Base-by-base conservation (phyloP, 2,113 vertebrate species). In the Bubo blakistoni region DNA sequence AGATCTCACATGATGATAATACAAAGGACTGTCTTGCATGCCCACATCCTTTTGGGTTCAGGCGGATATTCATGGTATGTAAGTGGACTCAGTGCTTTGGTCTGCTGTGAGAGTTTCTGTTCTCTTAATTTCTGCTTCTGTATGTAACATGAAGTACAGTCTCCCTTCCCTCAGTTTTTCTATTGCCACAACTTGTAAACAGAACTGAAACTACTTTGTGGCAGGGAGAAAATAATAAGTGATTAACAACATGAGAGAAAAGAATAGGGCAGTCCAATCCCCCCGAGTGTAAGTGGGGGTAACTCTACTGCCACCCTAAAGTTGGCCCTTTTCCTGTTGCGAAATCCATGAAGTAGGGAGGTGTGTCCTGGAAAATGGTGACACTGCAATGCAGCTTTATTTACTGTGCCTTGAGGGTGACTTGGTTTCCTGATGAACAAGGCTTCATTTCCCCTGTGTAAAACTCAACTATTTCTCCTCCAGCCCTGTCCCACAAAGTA, bases 201-300 rank as follows among this genome's bases (percentile, higher is more conserved):
- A 78, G 34, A 94, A 32, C 10, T 58, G 7, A 65, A 88, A n/a
- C 51, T 80, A 36, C 18, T 78, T 81, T 67, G 21, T 40, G 12
- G 15, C 14, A 40, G 21, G 15, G n/a, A 55, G 32, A 25, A 82
- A 62, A 73, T 36, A 81, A 62, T 9, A 27, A 38, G 18, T 42
- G 10, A 70, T 66, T 34, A 77, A 34, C 5, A 82, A 57, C 6
- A 7, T 36, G 16, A 54, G 38, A 20, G 7, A 61, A 88, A 38
- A 93, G 30, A 11, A 24, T 24, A 32, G 30, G 18, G 5, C 24
- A 59, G 8, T 71, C 29, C 4, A 3, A 51, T 65, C 15, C 9
- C 16, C 14, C 6, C 73, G 7, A 22, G 0, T 62, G 2, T 79
- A 51, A 74, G 27, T 46, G 10, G 6, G 1, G 2, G 7, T 65